Evolutionary conservation across 2,888 invertebrate genomes (phyloP).

Genomic region (Drosophila borealis): DNA sequence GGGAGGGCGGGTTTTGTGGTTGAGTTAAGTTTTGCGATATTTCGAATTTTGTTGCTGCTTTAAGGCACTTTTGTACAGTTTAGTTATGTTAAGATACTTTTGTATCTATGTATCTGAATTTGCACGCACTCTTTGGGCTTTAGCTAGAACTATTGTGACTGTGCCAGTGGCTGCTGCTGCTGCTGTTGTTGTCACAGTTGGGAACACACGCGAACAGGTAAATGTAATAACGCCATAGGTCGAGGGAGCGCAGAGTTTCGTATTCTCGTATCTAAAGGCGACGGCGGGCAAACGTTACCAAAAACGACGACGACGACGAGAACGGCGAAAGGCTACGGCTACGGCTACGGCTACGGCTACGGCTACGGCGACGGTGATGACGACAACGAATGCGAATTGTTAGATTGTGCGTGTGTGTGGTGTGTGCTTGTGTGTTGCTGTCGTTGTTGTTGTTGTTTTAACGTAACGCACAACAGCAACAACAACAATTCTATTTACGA

Average conservation of each 20-base stretch:
- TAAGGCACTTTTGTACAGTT: conserved; percentile 70
- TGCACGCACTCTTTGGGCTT: conserved; percentile 44
- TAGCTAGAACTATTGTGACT: conserved; percentile 2
- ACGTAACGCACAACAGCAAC: conserved; percentile 51
- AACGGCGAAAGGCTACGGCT: conserved; percentile 23
- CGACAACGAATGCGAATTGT: conserved; percentile 37
- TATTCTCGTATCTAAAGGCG: conserved; percentile 62
- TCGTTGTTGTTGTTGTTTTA: conserved; percentile 41
- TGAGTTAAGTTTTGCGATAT: conserved; percentile 2
- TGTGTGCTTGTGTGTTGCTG: conserved; percentile 27
- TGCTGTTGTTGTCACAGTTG: conserved; percentile 45
- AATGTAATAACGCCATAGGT: conserved; percentile 58
- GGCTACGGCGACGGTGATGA: conserved; percentile 28
- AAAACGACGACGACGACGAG: conserved; percentile 17
- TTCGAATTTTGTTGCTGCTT: conserved; percentile 19
- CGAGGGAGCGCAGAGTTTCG: conserved; percentile 35
- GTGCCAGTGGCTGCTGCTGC: conserved; percentile 8
- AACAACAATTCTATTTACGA: conserved; percentile 46
- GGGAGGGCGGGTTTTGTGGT: neutral
- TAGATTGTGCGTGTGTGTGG: conserved; percentile 20
- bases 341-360: too few relatives aligned
- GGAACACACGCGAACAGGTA: conserved; percentile 63
- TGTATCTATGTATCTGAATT: conserved; percentile 18
- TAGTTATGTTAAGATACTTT: conserved; percentile 46
- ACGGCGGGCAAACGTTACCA: conserved; percentile 44